phyloP scores from a whole-genome alignment of 2,888 invertebrate species.

The Zhuqinia jingwanae region DNA sequence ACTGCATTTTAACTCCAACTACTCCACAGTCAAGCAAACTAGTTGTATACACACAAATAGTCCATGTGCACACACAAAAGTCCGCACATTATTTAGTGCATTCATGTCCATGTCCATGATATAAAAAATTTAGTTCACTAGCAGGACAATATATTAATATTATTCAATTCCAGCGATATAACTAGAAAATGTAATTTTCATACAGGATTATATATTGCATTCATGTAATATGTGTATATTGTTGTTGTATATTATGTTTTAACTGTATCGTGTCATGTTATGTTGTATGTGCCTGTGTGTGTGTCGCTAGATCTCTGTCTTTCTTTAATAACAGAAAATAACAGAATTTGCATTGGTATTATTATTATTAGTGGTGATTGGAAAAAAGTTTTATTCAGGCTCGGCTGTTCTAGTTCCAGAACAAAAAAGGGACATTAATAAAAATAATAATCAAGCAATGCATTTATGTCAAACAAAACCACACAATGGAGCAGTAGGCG shows the following conservation, averaged over 20 bases:
- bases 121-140: too few relatives aligned
- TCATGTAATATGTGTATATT: not conserved
- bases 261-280: not conserved
- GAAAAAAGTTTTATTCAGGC: not conserved
- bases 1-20: not conserved
- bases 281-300: not conserved
- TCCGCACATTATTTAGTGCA: not conserved
- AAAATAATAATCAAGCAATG: too few relatives aligned
- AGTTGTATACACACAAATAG: not conserved
- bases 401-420: not conserved
- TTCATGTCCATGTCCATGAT: not conserved
- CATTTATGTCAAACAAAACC: too few relatives aligned
- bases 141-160: too few relatives aligned
- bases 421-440: not conserved
- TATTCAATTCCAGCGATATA: not conserved
- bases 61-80: too few relatives aligned
- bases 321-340: too few relatives aligned
- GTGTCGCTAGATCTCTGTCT: too few relatives aligned
- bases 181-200: not conserved
- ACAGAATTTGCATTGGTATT: too few relatives aligned
- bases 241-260: not conserved
- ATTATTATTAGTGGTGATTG: not conserved
- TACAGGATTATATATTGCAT: too few relatives aligned
- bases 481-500: too few relatives aligned
- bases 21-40: too few relatives aligned